Conservation (phyloP, 2,888 invertebrate species). For the Drosophila sordidapex region DNA sequence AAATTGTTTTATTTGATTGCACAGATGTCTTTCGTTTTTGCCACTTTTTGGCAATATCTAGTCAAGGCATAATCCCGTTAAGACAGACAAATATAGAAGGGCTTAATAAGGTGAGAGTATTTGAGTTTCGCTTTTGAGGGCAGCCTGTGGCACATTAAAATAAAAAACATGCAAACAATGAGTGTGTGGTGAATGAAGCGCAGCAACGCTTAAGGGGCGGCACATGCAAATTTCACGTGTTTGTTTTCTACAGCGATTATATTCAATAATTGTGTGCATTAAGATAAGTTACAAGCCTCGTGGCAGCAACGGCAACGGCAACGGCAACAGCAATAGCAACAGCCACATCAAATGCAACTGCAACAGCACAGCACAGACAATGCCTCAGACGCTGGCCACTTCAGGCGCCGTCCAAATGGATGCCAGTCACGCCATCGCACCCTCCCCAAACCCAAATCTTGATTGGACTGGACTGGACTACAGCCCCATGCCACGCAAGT, state of each 20-base stretch:
- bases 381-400: slow-evolving; percentile 50
- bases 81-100: not conserved
- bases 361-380: slow-evolving; percentile 39
- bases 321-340: not conserved
- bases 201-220: slow-evolving; percentile 66
- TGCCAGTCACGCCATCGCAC: slow-evolving; percentile 73
- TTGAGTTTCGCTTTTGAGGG: not conserved
- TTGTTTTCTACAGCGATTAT: slow-evolving; percentile 70
- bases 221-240: slow-evolving; percentile 64
- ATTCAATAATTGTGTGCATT: slow-evolving; percentile 82
- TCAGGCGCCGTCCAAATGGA: slow-evolving; percentile 67
- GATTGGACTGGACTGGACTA: not conserved
- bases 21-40: not conserved
- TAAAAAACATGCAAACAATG: not conserved
- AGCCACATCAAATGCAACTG: slow-evolving; percentile 1
- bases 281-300: slow-evolving; percentile 78
- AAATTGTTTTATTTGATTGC: slow-evolving; percentile 6
- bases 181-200: slow-evolving; percentile 38
- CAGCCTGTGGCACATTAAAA: not conserved
- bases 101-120: slow-evolving; percentile 13
- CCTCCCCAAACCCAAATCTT: slow-evolving; percentile 32
- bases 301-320: slow-evolving; percentile 25
- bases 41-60: not conserved
- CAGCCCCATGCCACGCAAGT: slow-evolving; percentile 10
- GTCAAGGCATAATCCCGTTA: not conserved